phyloP scores from a whole-genome alignment of 2,113 vertebrate genomes.

The Callaeas wilsoni region DNA sequence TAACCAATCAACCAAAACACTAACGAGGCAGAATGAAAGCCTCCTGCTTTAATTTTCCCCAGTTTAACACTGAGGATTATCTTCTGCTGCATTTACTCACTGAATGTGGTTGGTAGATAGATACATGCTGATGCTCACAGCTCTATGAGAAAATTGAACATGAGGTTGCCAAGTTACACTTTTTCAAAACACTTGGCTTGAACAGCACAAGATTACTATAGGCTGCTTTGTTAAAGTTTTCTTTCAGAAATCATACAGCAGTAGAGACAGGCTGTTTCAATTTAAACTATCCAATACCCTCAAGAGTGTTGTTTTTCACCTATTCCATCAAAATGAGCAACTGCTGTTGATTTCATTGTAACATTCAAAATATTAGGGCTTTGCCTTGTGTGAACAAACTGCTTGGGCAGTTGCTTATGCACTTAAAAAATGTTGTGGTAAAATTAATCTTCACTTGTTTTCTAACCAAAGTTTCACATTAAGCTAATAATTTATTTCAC shows the following conservation, averaged over 20 bases:
- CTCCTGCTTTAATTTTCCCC: neutral
- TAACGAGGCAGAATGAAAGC: neutral
- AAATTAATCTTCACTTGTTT: neutral
- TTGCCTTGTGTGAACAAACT: neutral
- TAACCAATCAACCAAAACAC: neutral
- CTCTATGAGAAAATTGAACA: neutral
- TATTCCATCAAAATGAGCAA: neutral
- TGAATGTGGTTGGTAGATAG: neutral
- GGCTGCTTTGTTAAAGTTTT: neutral
- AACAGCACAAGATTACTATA: neutral
- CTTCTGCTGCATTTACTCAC: neutral
- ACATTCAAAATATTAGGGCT: neutral
- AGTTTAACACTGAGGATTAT: neutral
- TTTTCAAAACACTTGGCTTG: neutral
- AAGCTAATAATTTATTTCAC: neutral
- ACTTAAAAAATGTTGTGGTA: neutral
- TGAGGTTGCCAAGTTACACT: accelerated
- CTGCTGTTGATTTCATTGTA: neutral
- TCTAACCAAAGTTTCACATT: neutral
- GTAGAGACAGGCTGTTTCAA: neutral
- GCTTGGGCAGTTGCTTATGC: neutral
- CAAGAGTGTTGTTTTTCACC: neutral
- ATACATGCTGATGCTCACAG: neutral
- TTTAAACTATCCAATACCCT: neutral
- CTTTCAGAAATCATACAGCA: neutral